Conservation (phyloP, 2,888 invertebrate genomes). For the Cremastobaeus sp. region DNA sequence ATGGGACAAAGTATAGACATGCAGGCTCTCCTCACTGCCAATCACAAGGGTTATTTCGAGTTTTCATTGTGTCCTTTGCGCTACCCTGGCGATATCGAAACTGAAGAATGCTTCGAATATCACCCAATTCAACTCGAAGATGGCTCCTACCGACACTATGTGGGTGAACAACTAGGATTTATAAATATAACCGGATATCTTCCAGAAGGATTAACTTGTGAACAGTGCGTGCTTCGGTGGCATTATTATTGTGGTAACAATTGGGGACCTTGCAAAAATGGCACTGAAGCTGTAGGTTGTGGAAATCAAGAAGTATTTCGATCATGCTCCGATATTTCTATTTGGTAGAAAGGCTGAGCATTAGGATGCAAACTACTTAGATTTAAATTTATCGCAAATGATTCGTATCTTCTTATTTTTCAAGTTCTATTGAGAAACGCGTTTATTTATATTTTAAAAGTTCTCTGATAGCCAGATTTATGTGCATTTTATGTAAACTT, state of each 20-base stretch:
- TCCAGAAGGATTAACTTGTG: slow-evolving; percentile 79
- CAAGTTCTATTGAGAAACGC: too few species aligned
- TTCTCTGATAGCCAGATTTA: too few species aligned
- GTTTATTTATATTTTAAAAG: too few species aligned
- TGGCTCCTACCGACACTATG: slow-evolving; percentile 68
- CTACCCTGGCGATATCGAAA: slow-evolving; percentile 75
- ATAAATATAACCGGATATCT: slow-evolving; percentile 71
- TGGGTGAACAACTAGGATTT: slow-evolving; percentile 64
- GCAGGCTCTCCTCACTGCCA: slow-evolving; percentile 77
- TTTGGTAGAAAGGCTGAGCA: slow-evolving; percentile 53
- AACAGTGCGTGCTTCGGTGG: slow-evolving; percentile 81
- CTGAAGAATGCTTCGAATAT: slow-evolving; percentile 79
- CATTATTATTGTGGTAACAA: slow-evolving; percentile 80
- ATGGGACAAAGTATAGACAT: slow-evolving; percentile 70
- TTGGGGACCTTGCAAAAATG: slow-evolving; percentile 79
- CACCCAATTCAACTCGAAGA: slow-evolving; percentile 74
- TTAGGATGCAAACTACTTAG: too few species aligned
- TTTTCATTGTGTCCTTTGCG: slow-evolving; percentile 80
- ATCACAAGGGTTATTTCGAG: slow-evolving; percentile 79
- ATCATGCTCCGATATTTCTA: slow-evolving; percentile 79
- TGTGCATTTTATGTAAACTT: too few species aligned
- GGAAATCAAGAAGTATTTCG: slow-evolving; percentile 80
- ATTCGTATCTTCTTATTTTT: too few species aligned
- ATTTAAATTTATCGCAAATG: too few species aligned
- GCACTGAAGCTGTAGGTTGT: slow-evolving; percentile 77